These are phyloP conservation scores for Parasteatoda tepidariorum DNA, from an alignment of 1,140 invertebrate species.

Conservation along the genomic window DNA sequence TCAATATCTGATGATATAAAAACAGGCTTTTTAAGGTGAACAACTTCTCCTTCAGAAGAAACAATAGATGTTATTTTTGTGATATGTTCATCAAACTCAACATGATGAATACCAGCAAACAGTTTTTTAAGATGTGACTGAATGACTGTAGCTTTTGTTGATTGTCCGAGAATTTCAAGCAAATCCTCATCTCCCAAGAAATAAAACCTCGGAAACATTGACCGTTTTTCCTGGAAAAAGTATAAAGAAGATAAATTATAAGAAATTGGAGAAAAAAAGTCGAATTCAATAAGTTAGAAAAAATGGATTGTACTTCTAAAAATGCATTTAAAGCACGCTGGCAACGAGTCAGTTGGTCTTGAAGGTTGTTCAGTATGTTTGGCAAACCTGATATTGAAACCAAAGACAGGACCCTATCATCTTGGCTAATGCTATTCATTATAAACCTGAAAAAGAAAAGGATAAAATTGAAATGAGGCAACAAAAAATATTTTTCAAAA, in stretches of 20 bases:
- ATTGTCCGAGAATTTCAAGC: conserved; percentile 89
- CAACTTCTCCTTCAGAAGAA: conserved; percentile 85
- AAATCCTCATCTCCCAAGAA: conserved; percentile 97
- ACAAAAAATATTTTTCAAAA: no score
- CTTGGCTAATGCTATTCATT: conserved; percentile 67
- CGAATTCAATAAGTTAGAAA: background rate
- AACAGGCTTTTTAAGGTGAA: conserved; percentile 81
- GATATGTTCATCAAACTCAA: conserved; percentile 76
- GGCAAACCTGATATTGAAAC: conserved; percentile 81
- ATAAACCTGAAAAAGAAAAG: conserved; percentile 44
- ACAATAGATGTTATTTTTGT: conserved; percentile 79
- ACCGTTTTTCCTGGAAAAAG: conserved; percentile 85
- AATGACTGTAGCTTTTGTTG: conserved; percentile 85
- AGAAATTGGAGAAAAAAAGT: background rate
- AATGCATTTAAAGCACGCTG: conserved; percentile 96
- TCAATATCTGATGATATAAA: conserved; percentile 85
- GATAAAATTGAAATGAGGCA: no score
- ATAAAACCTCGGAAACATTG: conserved; percentile 93
- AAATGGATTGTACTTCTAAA: conserved; percentile 87
- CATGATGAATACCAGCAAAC: conserved; percentile 82
- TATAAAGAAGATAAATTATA: background rate
- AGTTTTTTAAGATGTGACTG: conserved; percentile 95
- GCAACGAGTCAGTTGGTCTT: conserved; percentile 89
- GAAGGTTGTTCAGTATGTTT: conserved; percentile 80
- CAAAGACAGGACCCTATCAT: conserved; percentile 84